phyloP scores from a whole-genome alignment of 2,113 vertebrate species.

The Platysternon megacephalum region DNA sequence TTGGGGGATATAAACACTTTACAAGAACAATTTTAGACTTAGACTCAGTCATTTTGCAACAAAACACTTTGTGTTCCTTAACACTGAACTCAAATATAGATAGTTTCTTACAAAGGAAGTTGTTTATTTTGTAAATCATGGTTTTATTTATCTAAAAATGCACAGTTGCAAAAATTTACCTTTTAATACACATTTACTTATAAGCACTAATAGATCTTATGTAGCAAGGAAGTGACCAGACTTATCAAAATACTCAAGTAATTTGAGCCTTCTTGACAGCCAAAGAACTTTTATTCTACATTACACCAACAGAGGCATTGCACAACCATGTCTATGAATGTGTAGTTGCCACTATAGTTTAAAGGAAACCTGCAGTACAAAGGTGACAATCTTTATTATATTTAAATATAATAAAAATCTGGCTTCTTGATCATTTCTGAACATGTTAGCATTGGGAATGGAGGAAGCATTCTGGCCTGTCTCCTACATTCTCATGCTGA shows the following conservation, averaged over 20 bases:
- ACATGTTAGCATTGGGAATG: neutral
- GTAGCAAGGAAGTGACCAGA: slow-evolving; percentile 54
- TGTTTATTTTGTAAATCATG: slow-evolving; percentile 68
- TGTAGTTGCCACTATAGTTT: neutral
- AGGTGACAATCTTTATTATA: neutral
- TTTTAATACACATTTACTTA: slow-evolving; percentile 64
- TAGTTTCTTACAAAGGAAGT: slow-evolving; percentile 49
- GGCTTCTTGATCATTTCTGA: neutral
- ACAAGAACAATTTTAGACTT: neutral
- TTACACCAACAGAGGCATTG: neutral
- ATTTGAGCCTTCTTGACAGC: slow-evolving; percentile 34
- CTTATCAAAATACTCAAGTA: neutral
- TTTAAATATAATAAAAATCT: neutral
- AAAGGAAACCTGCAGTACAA: slow-evolving; percentile 32
- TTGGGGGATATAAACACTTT: too few species aligned
- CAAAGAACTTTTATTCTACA: neutral
- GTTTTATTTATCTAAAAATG: slow-evolving; percentile 75
- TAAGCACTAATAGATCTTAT: slow-evolving; percentile 56
- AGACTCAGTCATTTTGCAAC: neutral
- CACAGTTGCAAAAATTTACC: slow-evolving; percentile 71
- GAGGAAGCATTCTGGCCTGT: neutral
- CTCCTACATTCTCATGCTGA: rapidly evolving
- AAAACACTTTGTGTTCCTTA: neutral
- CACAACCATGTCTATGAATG: rapidly evolving
- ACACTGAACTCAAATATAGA: neutral